Conservation (phyloP, 1,140 invertebrate genomes). For the Eupeodes corollae region DNA sequence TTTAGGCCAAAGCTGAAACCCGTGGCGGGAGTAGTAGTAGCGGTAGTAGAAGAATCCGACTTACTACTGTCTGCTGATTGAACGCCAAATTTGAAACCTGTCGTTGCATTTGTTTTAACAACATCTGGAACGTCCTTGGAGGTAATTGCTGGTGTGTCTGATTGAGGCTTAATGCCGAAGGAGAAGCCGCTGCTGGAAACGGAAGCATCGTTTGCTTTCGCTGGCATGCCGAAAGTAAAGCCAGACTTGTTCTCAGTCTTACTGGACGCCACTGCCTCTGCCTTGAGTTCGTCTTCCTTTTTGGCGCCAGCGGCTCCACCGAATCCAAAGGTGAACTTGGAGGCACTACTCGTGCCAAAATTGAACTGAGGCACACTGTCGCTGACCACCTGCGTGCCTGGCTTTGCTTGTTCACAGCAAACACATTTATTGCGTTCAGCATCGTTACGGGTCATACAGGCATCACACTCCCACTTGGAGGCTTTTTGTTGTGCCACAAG, state of each 20-base stretch:
- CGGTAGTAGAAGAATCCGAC: background rate
- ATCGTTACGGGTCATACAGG: slow-evolving; percentile 54
- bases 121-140: background rate
- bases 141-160: slow-evolving; percentile 1
- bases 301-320: slow-evolving; percentile 7
- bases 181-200: slow-evolving; percentile 10
- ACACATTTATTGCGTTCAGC: slow-evolving; percentile 45
- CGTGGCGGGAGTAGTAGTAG: background rate
- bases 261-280: slow-evolving; percentile 3
- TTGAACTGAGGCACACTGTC: slow-evolving; percentile 6
- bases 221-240: slow-evolving; percentile 36
- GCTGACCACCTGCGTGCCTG: slow-evolving; percentile 23
- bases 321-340: slow-evolving; percentile 42
- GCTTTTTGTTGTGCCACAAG: slow-evolving; percentile 32
- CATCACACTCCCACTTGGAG: slow-evolving; percentile 53
- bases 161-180: slow-evolving; percentile 16
- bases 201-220: background rate
- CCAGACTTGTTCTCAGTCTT: slow-evolving; percentile 22
- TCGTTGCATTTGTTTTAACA: slow-evolving; percentile 7
- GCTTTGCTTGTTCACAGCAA: slow-evolving; percentile 57
- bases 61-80: background rate
- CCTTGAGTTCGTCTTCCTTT: slow-evolving; percentile 9
- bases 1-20: slow-evolving; percentile 29
- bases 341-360: slow-evolving; percentile 23
- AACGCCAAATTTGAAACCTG: background rate